These are phyloP conservation scores for Azemiops feae DNA, from an alignment of 2,113 vertebrate genomes.

Conservation along the genomic window DNA sequence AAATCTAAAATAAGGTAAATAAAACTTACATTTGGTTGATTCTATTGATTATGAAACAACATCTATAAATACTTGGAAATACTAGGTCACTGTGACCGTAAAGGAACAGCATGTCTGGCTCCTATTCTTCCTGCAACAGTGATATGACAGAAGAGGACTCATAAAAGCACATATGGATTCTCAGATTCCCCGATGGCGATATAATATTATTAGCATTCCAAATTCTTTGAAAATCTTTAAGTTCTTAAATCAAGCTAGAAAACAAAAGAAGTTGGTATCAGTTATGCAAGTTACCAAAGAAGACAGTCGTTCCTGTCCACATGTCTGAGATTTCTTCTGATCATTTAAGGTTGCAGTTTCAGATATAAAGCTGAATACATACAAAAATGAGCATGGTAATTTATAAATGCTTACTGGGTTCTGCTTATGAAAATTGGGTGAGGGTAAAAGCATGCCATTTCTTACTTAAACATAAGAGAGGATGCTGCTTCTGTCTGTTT, in stretches of 20 bases:
- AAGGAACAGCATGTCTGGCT: background rate
- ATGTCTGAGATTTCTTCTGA: conserved; percentile 12
- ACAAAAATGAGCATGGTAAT: background rate
- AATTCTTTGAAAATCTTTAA: conserved; percentile 1
- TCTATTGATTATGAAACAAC: background rate
- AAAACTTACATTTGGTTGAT: background rate
- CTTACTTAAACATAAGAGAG: background rate
- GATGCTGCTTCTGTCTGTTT: background rate
- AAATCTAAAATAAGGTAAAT: background rate
- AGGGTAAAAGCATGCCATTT: background rate
- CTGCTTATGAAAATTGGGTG: background rate
- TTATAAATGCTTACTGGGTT: conserved; percentile 3
- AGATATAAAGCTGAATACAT: conserved; percentile 3
- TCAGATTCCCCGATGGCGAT: background rate
- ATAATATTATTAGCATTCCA: conserved; percentile 13
- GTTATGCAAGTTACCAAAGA: conserved; percentile 9
- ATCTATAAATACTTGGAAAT: background rate
- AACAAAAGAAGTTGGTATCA: conserved; percentile 13
- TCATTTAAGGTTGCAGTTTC: background rate
- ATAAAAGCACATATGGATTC: conserved; percentile 14
- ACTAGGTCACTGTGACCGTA: conserved; percentile 2
- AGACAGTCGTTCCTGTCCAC: background rate
- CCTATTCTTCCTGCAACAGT: conserved; percentile 7
- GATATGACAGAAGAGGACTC: conserved; percentile 3
- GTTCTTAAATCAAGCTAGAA: conserved; percentile 20